Evolutionary conservation across 2,888 invertebrate species (phyloP).

Genomic region (Microplitis manilae): DNA sequence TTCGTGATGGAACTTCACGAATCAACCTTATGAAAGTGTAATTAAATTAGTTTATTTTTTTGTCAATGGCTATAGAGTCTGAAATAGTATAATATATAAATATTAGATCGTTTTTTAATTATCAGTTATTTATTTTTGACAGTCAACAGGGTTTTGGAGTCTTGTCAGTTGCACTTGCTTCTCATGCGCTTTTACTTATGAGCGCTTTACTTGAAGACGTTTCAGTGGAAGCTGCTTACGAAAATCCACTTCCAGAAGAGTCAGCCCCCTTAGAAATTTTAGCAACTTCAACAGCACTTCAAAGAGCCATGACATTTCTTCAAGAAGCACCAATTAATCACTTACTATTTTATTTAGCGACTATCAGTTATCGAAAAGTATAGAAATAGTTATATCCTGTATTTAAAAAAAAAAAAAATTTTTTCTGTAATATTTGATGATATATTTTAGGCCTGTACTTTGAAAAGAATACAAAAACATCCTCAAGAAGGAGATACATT

Average conservation of each 20-base stretch:
- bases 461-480: constrained; percentile 86
- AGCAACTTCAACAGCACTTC: constrained; percentile 79
- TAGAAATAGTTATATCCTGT: constrained; percentile 13
- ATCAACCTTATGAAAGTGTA: constrained; percentile 82
- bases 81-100: neutral
- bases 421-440: constrained; percentile 15
- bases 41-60: constrained; percentile 51
- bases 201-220: constrained; percentile 84
- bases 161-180: constrained; percentile 90
- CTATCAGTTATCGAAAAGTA: constrained; percentile 90
- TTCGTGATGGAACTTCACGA: constrained; percentile 74
- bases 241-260: constrained; percentile 68
- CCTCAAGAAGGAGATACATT: constrained; percentile 89
- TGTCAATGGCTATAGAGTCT: constrained; percentile 2
- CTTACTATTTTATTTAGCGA: constrained; percentile 89
- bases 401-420: constrained; percentile 19
- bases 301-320: constrained; percentile 81
- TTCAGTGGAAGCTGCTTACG: constrained; percentile 77
- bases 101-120: neutral
- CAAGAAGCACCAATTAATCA: constrained; percentile 83
- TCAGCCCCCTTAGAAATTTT: constrained; percentile 79
- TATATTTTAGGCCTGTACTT: constrained; percentile 78
- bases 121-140: constrained; percentile 49
- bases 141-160: constrained; percentile 92
- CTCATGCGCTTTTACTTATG: constrained; percentile 85